A percentile compares a stretch with the other conserved stretches of the same genome.
These are phyloP conservation scores for Clamator glandarius DNA, from an alignment of 2,797 vertebrate genomes.

Conservation along the genomic window DNA sequence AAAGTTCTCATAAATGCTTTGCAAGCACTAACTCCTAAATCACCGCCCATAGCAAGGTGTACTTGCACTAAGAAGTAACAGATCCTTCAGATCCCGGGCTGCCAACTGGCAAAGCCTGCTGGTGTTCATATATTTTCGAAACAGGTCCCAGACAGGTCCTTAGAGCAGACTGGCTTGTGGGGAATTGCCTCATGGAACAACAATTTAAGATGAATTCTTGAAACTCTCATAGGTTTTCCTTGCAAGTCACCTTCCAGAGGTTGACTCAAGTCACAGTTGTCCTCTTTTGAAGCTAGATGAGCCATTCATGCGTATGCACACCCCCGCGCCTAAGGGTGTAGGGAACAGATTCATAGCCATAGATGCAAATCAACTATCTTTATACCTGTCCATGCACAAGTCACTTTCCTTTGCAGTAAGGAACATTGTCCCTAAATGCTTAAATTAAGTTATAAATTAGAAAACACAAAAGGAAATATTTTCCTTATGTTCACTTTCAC, in stretches of 20 bases:
- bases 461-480: slow-evolving; percentile 27
- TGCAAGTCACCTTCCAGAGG: neutral
- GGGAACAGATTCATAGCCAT: neutral
- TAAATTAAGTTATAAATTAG: slow-evolving; percentile 5
- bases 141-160: slow-evolving; percentile 14
- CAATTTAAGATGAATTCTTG: neutral
- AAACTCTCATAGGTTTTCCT: neutral
- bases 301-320: neutral
- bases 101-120: slow-evolving; percentile 41
- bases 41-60: neutral
- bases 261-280: neutral
- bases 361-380: slow-evolving; percentile 8
- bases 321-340: neutral
- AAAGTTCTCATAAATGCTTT: slow-evolving; percentile 20
- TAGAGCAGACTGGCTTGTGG: neutral
- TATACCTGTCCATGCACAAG: neutral
- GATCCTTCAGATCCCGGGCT: slow-evolving; percentile 1
- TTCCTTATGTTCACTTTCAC: slow-evolving; percentile 33
- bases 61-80: neutral
- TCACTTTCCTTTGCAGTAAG: neutral
- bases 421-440: neutral
- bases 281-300: neutral
- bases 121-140: slow-evolving; percentile 23
- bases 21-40: slow-evolving; percentile 11
- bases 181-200: neutral